These are phyloP conservation scores for Rhyacichthys aspro DNA, from an alignment of 2,797 vertebrate species.

Conservation along the genomic window DNA sequence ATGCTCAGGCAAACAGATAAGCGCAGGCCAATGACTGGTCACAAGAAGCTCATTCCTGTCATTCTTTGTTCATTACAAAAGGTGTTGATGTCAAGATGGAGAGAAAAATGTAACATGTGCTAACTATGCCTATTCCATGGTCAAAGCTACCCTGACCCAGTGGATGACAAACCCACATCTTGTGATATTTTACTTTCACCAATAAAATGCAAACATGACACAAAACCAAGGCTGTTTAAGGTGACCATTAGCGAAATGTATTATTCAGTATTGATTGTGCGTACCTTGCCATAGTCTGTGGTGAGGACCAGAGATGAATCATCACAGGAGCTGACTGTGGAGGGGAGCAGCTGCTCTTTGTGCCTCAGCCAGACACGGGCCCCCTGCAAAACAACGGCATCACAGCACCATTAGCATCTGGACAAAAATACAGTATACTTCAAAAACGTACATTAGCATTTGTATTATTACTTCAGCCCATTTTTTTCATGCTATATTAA, in stretches of 20 bases:
- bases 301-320: constrained; percentile 80
- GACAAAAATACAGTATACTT: constrained; percentile 18
- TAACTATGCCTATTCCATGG: too few species aligned
- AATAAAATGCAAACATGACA: neutral
- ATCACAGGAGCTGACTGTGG: constrained; percentile 79
- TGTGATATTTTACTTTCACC: too few species aligned
- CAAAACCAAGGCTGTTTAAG: neutral
- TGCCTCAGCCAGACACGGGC: constrained; percentile 86
- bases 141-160: constrained; percentile 20
- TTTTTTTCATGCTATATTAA: neutral
- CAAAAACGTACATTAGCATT: constrained; percentile 12
- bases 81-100: constrained; percentile 55
- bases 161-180: neutral
- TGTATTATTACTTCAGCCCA: neutral
- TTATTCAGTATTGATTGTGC: constrained; percentile 17
- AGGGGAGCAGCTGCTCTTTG: constrained; percentile 86
- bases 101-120: constrained; percentile 37
- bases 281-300: constrained; percentile 88
- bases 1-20: constrained; percentile 66
- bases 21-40: constrained; percentile 47
- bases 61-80: constrained; percentile 74
- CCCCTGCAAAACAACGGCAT: constrained; percentile 80
- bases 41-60: constrained; percentile 71
- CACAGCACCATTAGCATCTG: constrained; percentile 51
- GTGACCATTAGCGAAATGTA: neutral